Evolutionary conservation across 2,797 vertebrate genomes (phyloP).

Genomic region (Microctenopoma steveboyesi): DNA sequence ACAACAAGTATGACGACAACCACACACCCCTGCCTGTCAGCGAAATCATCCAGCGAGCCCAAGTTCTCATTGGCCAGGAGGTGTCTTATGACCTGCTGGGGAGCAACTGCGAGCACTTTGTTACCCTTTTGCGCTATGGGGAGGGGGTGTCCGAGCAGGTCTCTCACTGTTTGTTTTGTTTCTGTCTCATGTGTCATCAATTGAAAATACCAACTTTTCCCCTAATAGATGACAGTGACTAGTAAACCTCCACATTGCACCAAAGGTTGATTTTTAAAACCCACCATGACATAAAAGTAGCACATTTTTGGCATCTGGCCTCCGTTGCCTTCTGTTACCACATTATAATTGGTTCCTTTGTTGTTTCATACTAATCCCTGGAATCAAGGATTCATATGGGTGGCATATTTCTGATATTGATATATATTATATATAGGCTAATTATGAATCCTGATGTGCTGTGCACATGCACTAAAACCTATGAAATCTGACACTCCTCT

Average conservation of each 20-base stretch:
- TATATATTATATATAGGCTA: not conserved
- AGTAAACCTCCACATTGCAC: not conserved
- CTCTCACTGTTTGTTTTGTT: constrained; percentile 58
- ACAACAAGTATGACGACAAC: constrained; percentile 92
- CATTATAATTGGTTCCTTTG: too few relatives aligned
- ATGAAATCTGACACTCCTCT: constrained; percentile 16
- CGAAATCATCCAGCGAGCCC: constrained; percentile 87
- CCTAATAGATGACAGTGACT: constrained; percentile 6
- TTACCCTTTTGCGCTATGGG: constrained; percentile 92
- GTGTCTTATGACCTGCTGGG: constrained; percentile 90
- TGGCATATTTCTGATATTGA: too few relatives aligned
- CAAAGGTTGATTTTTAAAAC: not conserved
- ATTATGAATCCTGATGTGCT: not conserved
- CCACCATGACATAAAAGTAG: not conserved
- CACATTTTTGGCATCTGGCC: not conserved
- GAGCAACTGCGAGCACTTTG: constrained; percentile 97
- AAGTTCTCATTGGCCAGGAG: constrained; percentile 87
- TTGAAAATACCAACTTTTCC: not conserved
- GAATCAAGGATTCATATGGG: too few relatives aligned
- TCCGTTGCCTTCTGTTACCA: not conserved
- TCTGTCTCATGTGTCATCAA: constrained; percentile 44
- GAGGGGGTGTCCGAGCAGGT: constrained; percentile 92
- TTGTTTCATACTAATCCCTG: too few relatives aligned
- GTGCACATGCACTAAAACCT: constrained; percentile 13
- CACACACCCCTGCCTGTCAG: constrained; percentile 84